Evolutionary conservation across 2,797 vertebrate species (phyloP), one percentile per base, ranked within the genome.

Genomic region (Staurois parvus): DNA sequence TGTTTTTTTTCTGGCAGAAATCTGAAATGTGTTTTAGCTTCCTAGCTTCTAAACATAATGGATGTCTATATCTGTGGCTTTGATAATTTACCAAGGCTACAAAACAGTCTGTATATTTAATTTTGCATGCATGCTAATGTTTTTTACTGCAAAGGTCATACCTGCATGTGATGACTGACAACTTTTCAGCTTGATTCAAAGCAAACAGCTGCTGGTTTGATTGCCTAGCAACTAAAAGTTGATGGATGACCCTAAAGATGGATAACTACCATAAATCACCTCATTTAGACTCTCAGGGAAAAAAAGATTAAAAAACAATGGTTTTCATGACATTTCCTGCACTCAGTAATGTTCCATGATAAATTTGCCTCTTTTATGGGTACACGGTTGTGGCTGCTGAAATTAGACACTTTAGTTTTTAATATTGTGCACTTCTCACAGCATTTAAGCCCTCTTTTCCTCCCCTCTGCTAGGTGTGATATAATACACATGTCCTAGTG

Each of bases 201-300:
- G 96, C 95, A 96, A 97, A 96, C 96, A 98, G 97, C 97, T 98
- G 97, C 97, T 97, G 97, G 96, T 96, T 95, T 95, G 96, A 99
- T 99, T 94, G 96, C 97, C 95, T 99, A 98, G 96, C 97, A 98
- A 98, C 98, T 96, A 97, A 96, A 96, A 97, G 94, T 97, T 99
- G 97, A 99, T 97, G 96, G 96, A 98, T 98, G 97, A 98, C 97
- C 98, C 97, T 94, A 96, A 98, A 98, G 98, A 98, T 97, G 97
- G 97, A 98, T 99, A 98, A 98, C 98, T 96, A 97, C 96, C 96
- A 99, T 99, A 98, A 98, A 99, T 99, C 97, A 99, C 95, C 95
- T 95, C 94, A 95, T 96, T 97, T 96, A 96, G 95, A 96, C 92
- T 94, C 95, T 94, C 91, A 89, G 88, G 90, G 91, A 95, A 96